Evolutionary conservation across 2,888 invertebrate genomes (phyloP), one percentile per base, ranked within the genome.

Genomic region (Stenchaetothrips biformis): DNA sequence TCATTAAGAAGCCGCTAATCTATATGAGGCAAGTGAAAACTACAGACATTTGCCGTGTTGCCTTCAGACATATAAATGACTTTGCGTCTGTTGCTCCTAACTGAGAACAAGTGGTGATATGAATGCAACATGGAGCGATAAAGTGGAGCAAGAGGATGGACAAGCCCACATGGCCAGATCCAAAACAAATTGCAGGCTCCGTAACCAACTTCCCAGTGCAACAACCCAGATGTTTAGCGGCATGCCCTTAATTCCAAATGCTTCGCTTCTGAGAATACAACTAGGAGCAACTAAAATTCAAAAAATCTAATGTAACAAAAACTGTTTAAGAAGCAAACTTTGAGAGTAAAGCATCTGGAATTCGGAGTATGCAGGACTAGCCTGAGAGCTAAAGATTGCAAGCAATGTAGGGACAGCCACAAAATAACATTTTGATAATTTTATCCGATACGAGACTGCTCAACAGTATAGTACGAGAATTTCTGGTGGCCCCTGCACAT

Each of bases 281-380:
- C 25, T 77, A 21, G 78, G 2, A 79, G 53, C 77, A 78, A 25
- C 21, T 21, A 25, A 21, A 21, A 37, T 25, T 25, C 2, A 6
- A 78, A 78, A 78, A 78, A 78, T 78, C 18, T 7, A 27, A 78
- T n/a, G n/a, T n/a, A n/a, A 78, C 16, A 78, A 78, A 18, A 78
- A 78, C 6, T 47, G 7, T 8, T 11, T 48, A 47, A 47, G 49
- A 49, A 37, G 9, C 7, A 21, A 0, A 0, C 77, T 77, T 47
- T n/a, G 18, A 21, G 21, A 25, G 21, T 74, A 74, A 74, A 74
- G 25, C 67, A 25, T 21, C 67, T 74, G 67, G 67, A 74, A 74
- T 74, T 25, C 11, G 25, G 67, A 74, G 2, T 37, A 37, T 25
- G 67, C 67, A 74, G 25, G 67, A 21, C 25, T 74, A 25, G 25